Percentiles rank a stretch among this genome's conserved stretches.
Conservation (phyloP, 2,797 vertebrate genomes). For the Tachyglossus aculeatus region DNA sequence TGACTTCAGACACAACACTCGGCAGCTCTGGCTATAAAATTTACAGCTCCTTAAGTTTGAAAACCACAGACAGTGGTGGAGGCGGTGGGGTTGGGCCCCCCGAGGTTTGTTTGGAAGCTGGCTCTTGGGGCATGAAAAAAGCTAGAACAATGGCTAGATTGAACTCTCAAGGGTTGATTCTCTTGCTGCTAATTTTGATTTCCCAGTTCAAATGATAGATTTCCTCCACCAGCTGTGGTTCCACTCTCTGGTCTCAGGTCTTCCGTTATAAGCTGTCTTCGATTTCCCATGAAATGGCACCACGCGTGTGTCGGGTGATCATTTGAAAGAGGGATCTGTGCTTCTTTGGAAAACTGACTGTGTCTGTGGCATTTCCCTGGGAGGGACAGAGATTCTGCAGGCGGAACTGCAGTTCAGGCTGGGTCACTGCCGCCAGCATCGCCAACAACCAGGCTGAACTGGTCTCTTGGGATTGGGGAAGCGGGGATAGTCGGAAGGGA, state of each 20-base stretch:
- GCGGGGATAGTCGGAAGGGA: too few relatives aligned
- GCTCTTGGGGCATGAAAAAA: conserved; percentile 25
- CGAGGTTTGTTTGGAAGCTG: conserved; percentile 39
- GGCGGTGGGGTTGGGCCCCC: conserved; percentile 65
- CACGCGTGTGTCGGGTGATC: neutral
- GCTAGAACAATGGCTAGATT: conserved; percentile 54
- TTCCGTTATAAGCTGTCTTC: neutral
- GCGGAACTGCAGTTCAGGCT: too few relatives aligned
- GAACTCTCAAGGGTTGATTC: conserved; percentile 42
- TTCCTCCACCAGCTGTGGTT: conserved; percentile 44
- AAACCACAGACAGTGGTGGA: conserved; percentile 65
- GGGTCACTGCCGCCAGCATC: too few relatives aligned
- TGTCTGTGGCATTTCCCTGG: too few relatives aligned
- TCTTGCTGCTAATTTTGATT: conserved; percentile 58
- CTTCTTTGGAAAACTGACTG: too few relatives aligned
- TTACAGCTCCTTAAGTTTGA: conserved; percentile 74
- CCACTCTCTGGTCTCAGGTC: conserved; percentile 31
- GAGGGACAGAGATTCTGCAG: too few relatives aligned
- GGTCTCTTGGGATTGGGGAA: too few relatives aligned
- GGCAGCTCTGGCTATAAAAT: conserved; percentile 81
- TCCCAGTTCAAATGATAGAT: conserved; percentile 49
- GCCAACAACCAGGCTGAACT: too few relatives aligned
- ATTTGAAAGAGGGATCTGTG: too few relatives aligned
- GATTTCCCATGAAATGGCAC: neutral
- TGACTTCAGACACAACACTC: conserved; percentile 79